Conservation (phyloP, 2,113 vertebrate genomes). For the Struthidea cinerea region DNA sequence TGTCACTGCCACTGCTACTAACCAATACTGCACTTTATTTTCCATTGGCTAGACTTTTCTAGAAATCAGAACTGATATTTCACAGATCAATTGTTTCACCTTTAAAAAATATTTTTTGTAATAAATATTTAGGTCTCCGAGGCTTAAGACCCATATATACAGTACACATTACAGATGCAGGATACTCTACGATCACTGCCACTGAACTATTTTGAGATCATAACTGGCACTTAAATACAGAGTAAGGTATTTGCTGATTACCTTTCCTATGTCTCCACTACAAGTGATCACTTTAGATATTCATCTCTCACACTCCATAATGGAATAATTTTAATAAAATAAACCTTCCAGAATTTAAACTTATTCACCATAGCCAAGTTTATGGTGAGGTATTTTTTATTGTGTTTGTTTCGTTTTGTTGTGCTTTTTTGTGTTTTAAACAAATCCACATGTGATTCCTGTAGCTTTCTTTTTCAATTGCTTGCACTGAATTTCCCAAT, state of each 20-base stretch:
- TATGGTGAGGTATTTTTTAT: background rate
- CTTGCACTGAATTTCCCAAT: background rate
- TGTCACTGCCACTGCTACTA: background rate
- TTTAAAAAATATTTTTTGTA: background rate
- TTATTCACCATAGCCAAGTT: background rate
- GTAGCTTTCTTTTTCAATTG: background rate
- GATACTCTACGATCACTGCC: background rate
- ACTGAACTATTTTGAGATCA: background rate
- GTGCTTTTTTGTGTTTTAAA: background rate
- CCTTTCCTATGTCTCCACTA: background rate
- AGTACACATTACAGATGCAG: background rate
- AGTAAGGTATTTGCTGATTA: background rate
- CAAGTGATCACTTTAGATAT: background rate
- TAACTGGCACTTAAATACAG: background rate
- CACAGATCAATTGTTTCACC: background rate
- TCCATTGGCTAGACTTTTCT: background rate
- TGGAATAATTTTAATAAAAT: background rate
- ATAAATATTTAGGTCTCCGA: background rate
- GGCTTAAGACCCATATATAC: background rate
- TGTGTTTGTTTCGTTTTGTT: background rate
- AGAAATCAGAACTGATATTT: background rate
- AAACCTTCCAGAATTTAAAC: background rate
- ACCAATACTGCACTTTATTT: background rate
- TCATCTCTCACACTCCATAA: background rate
- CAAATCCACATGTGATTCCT: background rate